phyloP scores from a whole-genome alignment of 2,888 invertebrate genomes.

The Rhingia campestris region DNA sequence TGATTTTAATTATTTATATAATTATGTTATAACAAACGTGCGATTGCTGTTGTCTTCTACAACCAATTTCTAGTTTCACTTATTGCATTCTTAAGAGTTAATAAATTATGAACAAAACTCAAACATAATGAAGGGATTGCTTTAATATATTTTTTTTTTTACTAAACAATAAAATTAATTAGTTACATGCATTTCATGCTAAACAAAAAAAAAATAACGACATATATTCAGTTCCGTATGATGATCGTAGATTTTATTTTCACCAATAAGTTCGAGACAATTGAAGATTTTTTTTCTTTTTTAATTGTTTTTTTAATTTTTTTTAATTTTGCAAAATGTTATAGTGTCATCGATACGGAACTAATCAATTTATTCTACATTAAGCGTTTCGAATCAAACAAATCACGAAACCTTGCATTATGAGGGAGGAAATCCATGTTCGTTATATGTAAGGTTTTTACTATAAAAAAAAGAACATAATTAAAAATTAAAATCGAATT shows the following conservation, averaged over 20 bases:
- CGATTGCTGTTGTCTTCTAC: slow-evolving; percentile 7
- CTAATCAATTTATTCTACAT: no score
- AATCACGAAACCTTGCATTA: neutral
- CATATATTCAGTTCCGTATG: neutral
- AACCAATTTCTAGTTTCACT: slow-evolving; percentile 16
- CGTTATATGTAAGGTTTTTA: neutral
- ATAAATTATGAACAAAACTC: neutral
- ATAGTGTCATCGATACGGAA: no score
- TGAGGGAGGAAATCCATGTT: no score
- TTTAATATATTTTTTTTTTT: neutral
- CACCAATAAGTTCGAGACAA: no score
- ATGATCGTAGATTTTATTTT: no score
- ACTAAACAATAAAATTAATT: neutral
- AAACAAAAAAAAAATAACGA: neutral
- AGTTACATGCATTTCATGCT: slow-evolving; percentile 5
- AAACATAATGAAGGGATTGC: slow-evolving; percentile 2
- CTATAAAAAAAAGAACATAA: slow-evolving; percentile 2
- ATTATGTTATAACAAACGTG: slow-evolving; percentile 11
- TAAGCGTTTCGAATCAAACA: neutral
- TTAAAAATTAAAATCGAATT: neutral
- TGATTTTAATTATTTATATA: slow-evolving; percentile 5
- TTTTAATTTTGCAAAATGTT: no score
- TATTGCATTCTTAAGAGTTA: slow-evolving; percentile 35
- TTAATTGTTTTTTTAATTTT: no score
- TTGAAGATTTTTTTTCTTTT: no score